A percentile compares a stretch with the other conserved stretches of the same genome.
Evolutionary conservation across 2,888 invertebrate genomes (phyloP).

Genomic region (Alloscopus bannaensis): DNA sequence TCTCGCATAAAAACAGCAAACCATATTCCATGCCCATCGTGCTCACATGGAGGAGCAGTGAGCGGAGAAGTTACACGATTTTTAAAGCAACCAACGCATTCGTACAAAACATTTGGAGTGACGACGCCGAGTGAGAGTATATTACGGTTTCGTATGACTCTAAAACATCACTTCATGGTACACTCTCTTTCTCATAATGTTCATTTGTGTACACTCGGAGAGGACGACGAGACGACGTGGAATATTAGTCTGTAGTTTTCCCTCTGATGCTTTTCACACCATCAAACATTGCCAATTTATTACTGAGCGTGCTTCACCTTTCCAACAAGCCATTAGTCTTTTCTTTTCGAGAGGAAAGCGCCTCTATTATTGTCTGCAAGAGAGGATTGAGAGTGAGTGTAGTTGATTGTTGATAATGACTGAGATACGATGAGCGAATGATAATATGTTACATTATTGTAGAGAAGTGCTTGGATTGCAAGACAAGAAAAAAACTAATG

Average conservation of each 20-base stretch:
- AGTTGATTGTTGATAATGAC: constrained; percentile 52
- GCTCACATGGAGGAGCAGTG: background rate
- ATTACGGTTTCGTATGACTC: too few species aligned
- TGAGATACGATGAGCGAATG: constrained; percentile 49
- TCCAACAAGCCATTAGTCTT: constrained; percentile 65
- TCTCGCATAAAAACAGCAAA: constrained; percentile 1
- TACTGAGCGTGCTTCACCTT: constrained; percentile 62
- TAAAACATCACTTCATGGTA: constrained; percentile 1
- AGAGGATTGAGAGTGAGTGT: constrained; percentile 15
- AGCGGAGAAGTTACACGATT: too few species aligned
- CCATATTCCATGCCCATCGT: background rate
- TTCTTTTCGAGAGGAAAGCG: background rate
- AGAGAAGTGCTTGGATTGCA: background rate
- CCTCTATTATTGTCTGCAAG: too few species aligned
- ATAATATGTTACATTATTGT: constrained; percentile 41
- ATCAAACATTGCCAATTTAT: constrained; percentile 64
- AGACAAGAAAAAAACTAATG: constrained; percentile 7
- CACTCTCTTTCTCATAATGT: too few species aligned
- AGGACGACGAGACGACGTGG: too few species aligned
- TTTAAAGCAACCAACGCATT: too few species aligned
- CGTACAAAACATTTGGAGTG: too few species aligned
- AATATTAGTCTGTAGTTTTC: too few species aligned
- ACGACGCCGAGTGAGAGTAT: too few species aligned
- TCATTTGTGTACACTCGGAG: too few species aligned
- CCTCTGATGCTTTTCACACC: constrained; percentile 59